A percentile compares a stretch with the other conserved stretches of the same genome.
These are phyloP conservation scores for Camelus dromedarius DNA, from an alignment of 2,113 vertebrate species.

Conservation along the genomic window DNA sequence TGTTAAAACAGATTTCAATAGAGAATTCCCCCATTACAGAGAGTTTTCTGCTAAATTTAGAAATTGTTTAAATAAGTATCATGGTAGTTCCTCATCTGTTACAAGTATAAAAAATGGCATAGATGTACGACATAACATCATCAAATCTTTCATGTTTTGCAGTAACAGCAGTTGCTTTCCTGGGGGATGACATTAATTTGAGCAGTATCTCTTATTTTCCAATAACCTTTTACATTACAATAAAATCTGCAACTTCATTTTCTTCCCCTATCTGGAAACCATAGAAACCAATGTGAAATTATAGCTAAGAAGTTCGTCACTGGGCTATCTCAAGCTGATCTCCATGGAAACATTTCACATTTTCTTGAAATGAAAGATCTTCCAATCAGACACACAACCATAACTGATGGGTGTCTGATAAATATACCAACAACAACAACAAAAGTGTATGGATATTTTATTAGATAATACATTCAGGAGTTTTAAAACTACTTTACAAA, in stretches of 20 bases:
- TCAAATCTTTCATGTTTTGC: constrained; percentile 52
- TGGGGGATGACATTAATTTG: constrained; percentile 68
- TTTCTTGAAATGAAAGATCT: constrained; percentile 86
- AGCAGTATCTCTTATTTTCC: constrained; percentile 72
- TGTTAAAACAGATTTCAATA: constrained; percentile 40
- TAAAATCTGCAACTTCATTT: constrained; percentile 82
- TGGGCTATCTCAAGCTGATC: constrained; percentile 91
- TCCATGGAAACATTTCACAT: constrained; percentile 91
- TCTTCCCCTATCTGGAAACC: constrained; percentile 88
- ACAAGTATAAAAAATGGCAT: neutral
- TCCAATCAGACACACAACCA: constrained; percentile 83
- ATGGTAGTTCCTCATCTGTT: constrained; percentile 15
- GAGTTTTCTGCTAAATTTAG: neutral
- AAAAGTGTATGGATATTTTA: constrained; percentile 36
- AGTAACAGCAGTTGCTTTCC: constrained; percentile 55
- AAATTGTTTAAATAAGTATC: constrained; percentile 54
- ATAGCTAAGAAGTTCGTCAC: constrained; percentile 90
- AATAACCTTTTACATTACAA: constrained; percentile 80
- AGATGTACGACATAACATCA: neutral
- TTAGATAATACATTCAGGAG: constrained; percentile 44
- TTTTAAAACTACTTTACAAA: constrained; percentile 54
- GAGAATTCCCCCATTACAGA: neutral
- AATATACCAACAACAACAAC: constrained; percentile 69
- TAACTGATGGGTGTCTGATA: constrained; percentile 83
- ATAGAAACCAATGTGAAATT: constrained; percentile 90